These are phyloP conservation scores for Macrotis lagotis DNA, from an alignment of 2,113 vertebrate genomes.

Conservation along the genomic window DNA sequence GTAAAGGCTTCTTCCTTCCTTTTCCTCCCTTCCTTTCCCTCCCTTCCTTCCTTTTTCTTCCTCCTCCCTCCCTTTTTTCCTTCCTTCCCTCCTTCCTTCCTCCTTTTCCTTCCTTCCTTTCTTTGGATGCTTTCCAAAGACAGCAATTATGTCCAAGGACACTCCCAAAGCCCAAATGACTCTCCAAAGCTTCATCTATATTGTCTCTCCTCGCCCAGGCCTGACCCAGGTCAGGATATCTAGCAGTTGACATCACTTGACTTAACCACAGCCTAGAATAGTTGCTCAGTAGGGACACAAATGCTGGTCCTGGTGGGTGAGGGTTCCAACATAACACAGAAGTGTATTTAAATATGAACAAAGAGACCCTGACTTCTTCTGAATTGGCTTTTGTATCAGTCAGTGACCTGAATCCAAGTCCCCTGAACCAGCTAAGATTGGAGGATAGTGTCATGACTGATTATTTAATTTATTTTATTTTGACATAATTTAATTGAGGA, in stretches of 20 bases:
- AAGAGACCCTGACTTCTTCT: too few relatives aligned
- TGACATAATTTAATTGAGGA: too few relatives aligned
- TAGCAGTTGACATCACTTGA: not conserved
- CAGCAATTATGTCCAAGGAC: conserved; percentile 59
- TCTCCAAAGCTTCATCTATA: not conserved
- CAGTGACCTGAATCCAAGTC: not conserved
- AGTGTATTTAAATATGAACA: too few relatives aligned
- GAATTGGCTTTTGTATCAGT: not conserved
- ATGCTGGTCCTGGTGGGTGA: too few relatives aligned
- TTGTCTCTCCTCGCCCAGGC: not conserved
- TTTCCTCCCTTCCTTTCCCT: not conserved
- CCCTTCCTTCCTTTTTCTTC: not conserved
- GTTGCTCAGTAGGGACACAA: not conserved
- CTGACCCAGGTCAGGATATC: not conserved
- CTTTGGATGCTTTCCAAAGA: conserved; percentile 36
- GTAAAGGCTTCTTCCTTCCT: not conserved
- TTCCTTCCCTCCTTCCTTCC: not conserved
- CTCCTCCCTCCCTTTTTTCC: too few relatives aligned
- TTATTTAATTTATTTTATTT: too few relatives aligned
- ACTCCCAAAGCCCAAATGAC: conserved; percentile 18
- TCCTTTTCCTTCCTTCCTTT: not conserved
- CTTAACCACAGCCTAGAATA: not conserved
- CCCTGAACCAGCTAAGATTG: not conserved
- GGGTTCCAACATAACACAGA: not conserved
- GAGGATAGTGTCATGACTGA: too few relatives aligned